A percentile compares a stretch with the other conserved stretches of the same genome.
These are phyloP conservation scores for Seriola dumerili DNA, from an alignment of 2,113 vertebrate genomes.

Conservation along the genomic window DNA sequence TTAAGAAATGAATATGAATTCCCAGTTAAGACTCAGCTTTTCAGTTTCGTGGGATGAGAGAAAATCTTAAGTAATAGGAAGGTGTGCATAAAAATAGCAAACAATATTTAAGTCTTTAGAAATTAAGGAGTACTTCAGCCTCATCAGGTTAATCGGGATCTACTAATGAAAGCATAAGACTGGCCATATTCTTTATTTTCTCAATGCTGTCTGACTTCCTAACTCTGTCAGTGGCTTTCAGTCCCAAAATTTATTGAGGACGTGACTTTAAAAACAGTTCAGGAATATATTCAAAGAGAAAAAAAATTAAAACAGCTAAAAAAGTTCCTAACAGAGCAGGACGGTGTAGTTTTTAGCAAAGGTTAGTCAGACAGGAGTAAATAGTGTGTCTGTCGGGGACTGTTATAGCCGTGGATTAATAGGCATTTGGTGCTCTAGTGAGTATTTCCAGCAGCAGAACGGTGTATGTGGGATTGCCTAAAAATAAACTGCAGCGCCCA, in stretches of 20 bases:
- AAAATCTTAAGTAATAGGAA: neutral
- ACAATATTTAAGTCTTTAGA: neutral
- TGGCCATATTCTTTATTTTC: neutral
- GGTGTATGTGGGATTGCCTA: neutral
- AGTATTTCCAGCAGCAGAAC: conserved; percentile 18
- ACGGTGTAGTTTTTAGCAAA: neutral
- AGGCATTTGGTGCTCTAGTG: conserved; percentile 1
- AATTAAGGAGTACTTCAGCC: neutral
- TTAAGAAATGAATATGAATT: neutral
- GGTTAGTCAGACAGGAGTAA: neutral
- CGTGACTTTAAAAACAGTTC: neutral
- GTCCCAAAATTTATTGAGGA: neutral
- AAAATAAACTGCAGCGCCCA: conserved; percentile 21
- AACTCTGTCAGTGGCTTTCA: neutral
- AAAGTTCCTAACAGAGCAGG: neutral
- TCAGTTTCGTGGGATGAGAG: neutral
- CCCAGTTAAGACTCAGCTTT: neutral
- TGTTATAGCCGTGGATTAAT: neutral
- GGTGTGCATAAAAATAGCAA: neutral
- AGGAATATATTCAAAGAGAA: neutral
- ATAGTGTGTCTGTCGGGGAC: neutral
- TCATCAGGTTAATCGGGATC: neutral
- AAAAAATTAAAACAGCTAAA: neutral
- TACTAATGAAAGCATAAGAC: neutral
- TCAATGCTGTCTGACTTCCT: too few relatives aligned